Percentiles rank a stretch among this genome's conserved stretches.
Evolutionary conservation across 1,140 invertebrate species (phyloP).

Genomic region (Battus philenor): DNA sequence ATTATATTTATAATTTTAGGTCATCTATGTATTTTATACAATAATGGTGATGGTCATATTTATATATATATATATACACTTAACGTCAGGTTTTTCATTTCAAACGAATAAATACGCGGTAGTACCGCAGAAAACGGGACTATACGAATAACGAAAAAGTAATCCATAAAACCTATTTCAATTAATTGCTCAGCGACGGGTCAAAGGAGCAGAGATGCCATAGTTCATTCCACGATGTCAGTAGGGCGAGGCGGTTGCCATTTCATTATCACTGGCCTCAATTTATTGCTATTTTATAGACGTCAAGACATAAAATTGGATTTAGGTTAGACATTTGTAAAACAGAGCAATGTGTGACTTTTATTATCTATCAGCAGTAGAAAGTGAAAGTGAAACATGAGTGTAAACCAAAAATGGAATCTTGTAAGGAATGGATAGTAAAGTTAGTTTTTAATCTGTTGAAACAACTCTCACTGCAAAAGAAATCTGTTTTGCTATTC

Average conservation of each 20-base stretch:
- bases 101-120: no score
- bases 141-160: conserved; percentile 13
- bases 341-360: neutral
- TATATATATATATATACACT: no score
- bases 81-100: no score
- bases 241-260: conserved; percentile 28
- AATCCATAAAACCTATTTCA: conserved; percentile 19
- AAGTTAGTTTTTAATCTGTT: neutral
- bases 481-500: no score
- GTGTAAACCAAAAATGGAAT: neutral
- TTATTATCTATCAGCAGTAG: neutral
- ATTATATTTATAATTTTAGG: no score
- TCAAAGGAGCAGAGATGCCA: conserved; percentile 22
- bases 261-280: conserved; percentile 36
- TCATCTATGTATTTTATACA: no score
- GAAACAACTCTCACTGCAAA: conserved; percentile 9
- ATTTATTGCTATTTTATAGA: conserved; percentile 22
- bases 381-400: neutral
- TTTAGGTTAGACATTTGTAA: conserved; percentile 7
- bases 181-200: conserved; percentile 23
- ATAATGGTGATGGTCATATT: no score
- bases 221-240: conserved; percentile 27
- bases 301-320: neutral
- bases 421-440: neutral
- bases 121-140: no score